A percentile compares a stretch with the other conserved stretches of the same genome.
phyloP scores from a whole-genome alignment of 2,797 vertebrate species.

The Taeniopygia guttata region DNA sequence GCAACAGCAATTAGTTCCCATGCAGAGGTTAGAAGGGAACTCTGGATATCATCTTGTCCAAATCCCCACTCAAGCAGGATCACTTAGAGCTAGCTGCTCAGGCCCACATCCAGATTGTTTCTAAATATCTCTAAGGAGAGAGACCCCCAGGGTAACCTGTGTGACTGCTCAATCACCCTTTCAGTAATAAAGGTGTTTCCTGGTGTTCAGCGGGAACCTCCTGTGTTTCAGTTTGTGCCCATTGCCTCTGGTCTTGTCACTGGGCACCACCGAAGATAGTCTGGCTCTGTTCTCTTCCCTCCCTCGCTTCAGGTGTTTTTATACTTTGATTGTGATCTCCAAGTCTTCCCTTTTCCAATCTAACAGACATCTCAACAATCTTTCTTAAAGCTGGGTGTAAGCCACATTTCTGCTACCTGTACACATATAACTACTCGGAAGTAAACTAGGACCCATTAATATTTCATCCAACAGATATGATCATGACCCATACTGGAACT shows the following conservation, averaged over 20 bases:
- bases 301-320: background rate
- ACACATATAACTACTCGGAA: background rate
- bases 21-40: background rate
- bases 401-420: background rate
- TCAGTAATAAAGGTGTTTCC: background rate
- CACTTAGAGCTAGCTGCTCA: background rate
- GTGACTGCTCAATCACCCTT: background rate
- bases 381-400: background rate
- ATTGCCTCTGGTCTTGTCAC: background rate
- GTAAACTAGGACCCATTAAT: background rate
- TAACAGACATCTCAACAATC: background rate
- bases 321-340: background rate
- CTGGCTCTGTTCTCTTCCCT: background rate
- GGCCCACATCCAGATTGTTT: background rate
- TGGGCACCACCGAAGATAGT: background rate
- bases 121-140: background rate
- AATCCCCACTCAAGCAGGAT: background rate
- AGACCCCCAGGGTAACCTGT: background rate
- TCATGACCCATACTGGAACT: background rate
- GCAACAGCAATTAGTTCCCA: background rate
- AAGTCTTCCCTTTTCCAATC: background rate
- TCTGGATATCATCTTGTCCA: background rate
- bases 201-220: background rate
- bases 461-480: background rate
- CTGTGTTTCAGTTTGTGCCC: background rate